Conservation (phyloP, 2,113 vertebrate genomes). For the Trogon melanurus region DNA sequence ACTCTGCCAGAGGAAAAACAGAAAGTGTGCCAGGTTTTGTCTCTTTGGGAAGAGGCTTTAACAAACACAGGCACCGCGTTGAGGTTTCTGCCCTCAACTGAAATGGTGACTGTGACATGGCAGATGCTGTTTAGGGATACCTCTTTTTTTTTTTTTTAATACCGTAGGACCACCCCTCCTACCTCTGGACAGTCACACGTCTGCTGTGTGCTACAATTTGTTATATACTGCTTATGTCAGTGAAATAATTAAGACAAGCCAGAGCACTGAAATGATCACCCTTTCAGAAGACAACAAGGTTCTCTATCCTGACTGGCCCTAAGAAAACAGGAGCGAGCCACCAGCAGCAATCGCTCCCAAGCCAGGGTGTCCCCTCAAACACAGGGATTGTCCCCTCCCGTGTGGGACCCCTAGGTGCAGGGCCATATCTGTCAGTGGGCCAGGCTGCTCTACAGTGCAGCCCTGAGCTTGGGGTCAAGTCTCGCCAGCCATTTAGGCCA, state of each 20-base stretch:
- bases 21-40: background rate
- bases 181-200: background rate
- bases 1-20: background rate
- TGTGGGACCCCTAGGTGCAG: background rate
- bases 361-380: fast-evolving
- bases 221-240: background rate
- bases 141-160: background rate
- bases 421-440: background rate
- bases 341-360: background rate
- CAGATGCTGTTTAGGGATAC: background rate
- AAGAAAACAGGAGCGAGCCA: background rate
- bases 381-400: fast-evolving
- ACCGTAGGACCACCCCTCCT: background rate
- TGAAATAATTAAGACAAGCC: background rate
- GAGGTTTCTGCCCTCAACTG: background rate
- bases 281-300: background rate
- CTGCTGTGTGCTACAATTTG: background rate
- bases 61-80: background rate
- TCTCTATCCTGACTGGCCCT: background rate
- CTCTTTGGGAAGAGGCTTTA: background rate
- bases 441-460: background rate
- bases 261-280: background rate
- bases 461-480: background rate
- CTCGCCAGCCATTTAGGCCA: background rate
- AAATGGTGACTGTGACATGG: background rate